phyloP scores from a whole-genome alignment of 2,888 invertebrate genomes.

The Oeneis ivallda region DNA sequence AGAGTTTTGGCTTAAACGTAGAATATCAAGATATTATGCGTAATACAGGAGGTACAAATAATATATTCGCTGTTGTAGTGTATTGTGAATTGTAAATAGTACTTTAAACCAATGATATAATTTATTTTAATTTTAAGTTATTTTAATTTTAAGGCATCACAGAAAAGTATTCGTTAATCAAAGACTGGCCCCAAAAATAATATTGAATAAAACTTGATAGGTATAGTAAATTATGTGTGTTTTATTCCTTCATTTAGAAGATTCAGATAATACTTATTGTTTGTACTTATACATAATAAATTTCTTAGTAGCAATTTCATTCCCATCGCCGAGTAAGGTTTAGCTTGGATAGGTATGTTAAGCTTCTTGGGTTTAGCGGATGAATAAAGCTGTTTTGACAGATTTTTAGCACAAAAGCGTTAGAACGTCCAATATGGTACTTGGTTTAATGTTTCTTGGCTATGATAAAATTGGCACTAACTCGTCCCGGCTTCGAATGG shows the following conservation, averaged over 20 bases:
- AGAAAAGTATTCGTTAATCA: constrained; percentile 10
- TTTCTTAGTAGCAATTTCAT: too few relatives aligned
- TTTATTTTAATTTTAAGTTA: constrained; percentile 25
- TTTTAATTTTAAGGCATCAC: constrained; percentile 6
- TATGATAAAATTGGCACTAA: too few relatives aligned
- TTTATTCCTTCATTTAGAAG: not conserved
- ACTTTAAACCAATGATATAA: not conserved
- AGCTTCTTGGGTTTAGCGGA: too few relatives aligned
- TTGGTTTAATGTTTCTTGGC: too few relatives aligned
- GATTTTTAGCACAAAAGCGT: too few relatives aligned
- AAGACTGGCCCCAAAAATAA: constrained; percentile 19
- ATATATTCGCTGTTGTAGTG: not conserved
- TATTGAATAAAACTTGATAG: not conserved
- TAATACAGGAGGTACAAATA: constrained; percentile 33
- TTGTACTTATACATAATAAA: too few relatives aligned
- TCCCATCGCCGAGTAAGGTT: not conserved
- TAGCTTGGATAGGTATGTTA: too few relatives aligned
- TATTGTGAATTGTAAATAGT: constrained; percentile 26
- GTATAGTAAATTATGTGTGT: not conserved
- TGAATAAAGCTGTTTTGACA: too few relatives aligned
- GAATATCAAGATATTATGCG: constrained; percentile 70
- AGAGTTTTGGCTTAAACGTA: constrained; percentile 87
- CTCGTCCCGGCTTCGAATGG: too few relatives aligned
- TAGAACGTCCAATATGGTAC: too few relatives aligned
- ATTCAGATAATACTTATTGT: too few relatives aligned